A percentile compares a stretch with the other conserved stretches of the same genome.
These are phyloP conservation scores for Oophaga sylvatica DNA, from an alignment of 2,797 vertebrate species.

Conservation along the genomic window DNA sequence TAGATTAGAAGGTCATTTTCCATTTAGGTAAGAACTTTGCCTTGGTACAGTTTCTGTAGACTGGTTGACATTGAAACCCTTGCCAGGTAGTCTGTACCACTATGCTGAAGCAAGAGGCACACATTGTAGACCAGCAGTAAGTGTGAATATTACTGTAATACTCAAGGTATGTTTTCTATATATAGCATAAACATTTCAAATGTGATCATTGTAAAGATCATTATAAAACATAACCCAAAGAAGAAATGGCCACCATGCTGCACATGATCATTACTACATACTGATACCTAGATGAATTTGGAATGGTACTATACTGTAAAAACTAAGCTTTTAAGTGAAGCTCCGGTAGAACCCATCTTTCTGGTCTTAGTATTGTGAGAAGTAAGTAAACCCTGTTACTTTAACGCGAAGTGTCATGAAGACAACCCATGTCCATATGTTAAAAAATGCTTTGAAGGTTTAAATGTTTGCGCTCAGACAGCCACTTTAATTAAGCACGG, in stretches of 20 bases:
- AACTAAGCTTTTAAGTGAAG: not conserved
- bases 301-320: not conserved
- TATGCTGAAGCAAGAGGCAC: not conserved
- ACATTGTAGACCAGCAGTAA: not conserved
- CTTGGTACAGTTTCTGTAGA: not conserved
- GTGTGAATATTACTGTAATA: not conserved
- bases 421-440: not conserved
- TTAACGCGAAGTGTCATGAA: not conserved
- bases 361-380: not conserved
- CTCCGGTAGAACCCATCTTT: too few species aligned
- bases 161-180: not conserved
- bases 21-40: not conserved
- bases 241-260: not conserved
- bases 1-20: not conserved
- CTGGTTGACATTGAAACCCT: not conserved
- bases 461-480: too few species aligned
- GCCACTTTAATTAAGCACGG: not conserved
- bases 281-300: not conserved
- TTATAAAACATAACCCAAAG: slow-evolving; percentile 1
- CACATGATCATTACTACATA: not conserved
- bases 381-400: not conserved
- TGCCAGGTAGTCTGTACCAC: not conserved
- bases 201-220: not conserved
- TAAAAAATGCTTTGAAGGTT: too few species aligned
- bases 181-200: not conserved